These are phyloP conservation scores for Sitta europaea DNA, from an alignment of 2,113 vertebrate species.

Conservation along the genomic window DNA sequence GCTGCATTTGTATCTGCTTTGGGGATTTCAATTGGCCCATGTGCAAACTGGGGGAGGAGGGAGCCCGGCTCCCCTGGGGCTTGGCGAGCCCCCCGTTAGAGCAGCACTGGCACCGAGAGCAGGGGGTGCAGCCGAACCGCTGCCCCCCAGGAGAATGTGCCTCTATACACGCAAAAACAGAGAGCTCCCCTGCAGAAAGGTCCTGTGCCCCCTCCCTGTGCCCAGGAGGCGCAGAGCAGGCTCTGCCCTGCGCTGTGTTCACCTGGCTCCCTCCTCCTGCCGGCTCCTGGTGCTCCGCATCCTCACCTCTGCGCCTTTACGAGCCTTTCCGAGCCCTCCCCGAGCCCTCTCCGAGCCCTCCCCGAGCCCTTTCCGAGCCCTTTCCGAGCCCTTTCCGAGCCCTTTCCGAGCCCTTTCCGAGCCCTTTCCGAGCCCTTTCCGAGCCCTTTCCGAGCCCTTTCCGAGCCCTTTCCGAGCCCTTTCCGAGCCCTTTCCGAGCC, in stretches of 20 bases:
- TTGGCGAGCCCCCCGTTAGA: accelerated
- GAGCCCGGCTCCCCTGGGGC: background rate
- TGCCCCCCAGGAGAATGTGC: background rate
- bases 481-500: too few species aligned
- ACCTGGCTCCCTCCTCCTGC: background rate
- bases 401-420: too few species aligned
- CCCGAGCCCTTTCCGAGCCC: too few species aligned
- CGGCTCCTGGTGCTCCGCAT: background rate
- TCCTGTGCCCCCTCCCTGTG: background rate
- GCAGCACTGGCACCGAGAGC: background rate
- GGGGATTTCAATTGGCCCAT: background rate
- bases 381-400: too few species aligned
- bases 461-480: too few species aligned
- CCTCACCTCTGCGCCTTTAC: too few species aligned
- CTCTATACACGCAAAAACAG: accelerated
- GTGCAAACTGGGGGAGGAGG: background rate
- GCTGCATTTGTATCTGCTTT: background rate
- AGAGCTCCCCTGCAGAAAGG: too few species aligned
- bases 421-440: too few species aligned
- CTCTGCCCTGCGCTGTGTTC: background rate
- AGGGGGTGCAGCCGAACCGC: background rate
- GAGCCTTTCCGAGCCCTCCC: too few species aligned
- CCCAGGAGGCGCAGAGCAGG: background rate
- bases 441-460: too few species aligned
- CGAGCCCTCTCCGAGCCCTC: too few species aligned